These are phyloP conservation scores for Bothrops alternatus DNA, from an alignment of 2,797 vertebrate species.

Conservation along the genomic window DNA sequence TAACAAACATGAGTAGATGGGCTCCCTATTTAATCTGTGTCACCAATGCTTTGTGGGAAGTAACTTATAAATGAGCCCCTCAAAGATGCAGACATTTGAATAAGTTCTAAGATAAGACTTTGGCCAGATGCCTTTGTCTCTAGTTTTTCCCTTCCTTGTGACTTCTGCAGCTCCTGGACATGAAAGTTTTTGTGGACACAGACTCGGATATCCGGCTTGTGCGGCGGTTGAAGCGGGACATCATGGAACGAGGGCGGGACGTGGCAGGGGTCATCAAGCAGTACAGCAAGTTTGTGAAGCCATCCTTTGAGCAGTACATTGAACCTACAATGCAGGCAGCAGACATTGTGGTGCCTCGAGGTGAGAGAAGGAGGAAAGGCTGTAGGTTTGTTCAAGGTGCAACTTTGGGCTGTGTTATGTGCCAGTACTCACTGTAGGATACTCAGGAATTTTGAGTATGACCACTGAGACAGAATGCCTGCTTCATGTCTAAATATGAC, in stretches of 20 bases:
- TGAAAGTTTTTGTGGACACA: conserved; percentile 98
- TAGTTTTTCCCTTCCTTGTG: conserved; percentile 29
- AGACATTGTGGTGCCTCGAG: conserved; percentile 94
- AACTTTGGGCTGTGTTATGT: neutral
- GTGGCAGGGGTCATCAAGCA: conserved; percentile 95
- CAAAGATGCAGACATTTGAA: neutral
- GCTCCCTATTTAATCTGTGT: neutral
- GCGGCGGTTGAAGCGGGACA: conserved; percentile 90
- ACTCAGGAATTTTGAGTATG: neutral
- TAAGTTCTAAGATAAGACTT: neutral
- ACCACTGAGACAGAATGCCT: neutral
- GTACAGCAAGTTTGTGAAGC: conserved; percentile 97
- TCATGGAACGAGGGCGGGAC: conserved; percentile 87
- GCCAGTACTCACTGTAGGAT: neutral
- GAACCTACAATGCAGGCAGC: conserved; percentile 96
- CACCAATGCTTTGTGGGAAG: neutral
- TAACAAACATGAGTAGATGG: no score
- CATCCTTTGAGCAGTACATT: conserved; percentile 95
- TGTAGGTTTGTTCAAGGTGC: no score
- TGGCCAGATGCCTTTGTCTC: neutral
- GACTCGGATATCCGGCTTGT: conserved; percentile 96
- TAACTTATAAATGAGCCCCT: neutral
- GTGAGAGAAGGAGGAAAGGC: conserved; percentile 61
- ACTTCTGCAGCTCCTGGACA: conserved; percentile 85
- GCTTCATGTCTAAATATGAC: neutral